Base-by-base conservation (phyloP, 2,888 invertebrate species). In the Leptinotarsa tumamoca region DNA sequence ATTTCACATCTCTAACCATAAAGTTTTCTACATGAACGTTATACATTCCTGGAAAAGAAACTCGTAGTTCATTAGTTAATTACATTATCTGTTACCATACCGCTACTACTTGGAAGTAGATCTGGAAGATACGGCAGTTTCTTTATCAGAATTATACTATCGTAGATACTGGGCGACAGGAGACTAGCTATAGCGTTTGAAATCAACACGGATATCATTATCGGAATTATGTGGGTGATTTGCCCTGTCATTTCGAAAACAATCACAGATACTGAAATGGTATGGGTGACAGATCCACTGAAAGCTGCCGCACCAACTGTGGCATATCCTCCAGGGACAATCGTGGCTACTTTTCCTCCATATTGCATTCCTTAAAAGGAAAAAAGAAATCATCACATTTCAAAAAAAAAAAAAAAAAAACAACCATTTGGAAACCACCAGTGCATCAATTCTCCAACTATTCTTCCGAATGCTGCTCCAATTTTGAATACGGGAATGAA, bases 171-270 rank as follows among this genome's bases (percentile, higher is more conserved):
- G 0, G 98, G 98, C 85, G 98, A 97, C 15, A 99, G 90, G n/a
- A 96, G 90, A 23, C 97, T 94, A 0, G 98, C 97, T 18, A 98
- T 94, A 0, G 98, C 98, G 89, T 99, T 99, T 52, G 98, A 95
- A 33, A 98, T 95, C 71, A 99, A 90, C 1, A 99, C 98, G 1
- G 98, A 96, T 82, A 98, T 96, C 95, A 98, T 98, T 74, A 97
- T 96, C 0, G 98, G 99, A 68, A 99, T 93, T 67, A 99, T 94
- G 86, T 98, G 98, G 0, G 97, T 96, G 83, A 99, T 96, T 90
- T 99, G 99, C 58, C 99, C 99, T 0, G 99, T 99, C 94, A 99
- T 95, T 90, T 99, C 99, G 88, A 98, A 98, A 77, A 98, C 95
- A 80, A 99, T 99, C 81, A 99, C 98, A 80, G 98, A 96, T 63